Conservation (phyloP, 2,797 vertebrate species). For the Ciconia nigra region DNA sequence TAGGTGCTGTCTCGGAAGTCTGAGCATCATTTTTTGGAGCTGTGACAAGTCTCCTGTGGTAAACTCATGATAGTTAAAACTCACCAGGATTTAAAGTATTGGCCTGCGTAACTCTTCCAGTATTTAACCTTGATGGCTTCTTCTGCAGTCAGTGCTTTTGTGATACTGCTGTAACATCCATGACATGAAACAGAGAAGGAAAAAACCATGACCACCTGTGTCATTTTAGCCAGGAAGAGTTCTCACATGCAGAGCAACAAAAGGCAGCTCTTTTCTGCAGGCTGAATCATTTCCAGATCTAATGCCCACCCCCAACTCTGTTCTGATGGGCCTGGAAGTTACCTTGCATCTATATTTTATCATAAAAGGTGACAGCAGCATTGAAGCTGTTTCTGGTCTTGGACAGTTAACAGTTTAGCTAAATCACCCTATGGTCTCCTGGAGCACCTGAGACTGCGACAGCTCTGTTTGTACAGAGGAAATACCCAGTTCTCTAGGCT, state of each 20-base stretch:
- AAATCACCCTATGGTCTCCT: background rate
- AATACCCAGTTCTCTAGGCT: background rate
- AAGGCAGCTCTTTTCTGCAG: background rate
- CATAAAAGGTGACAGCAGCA: background rate
- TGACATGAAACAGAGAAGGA: background rate
- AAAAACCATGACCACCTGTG: rapidly evolving
- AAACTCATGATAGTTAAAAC: background rate
- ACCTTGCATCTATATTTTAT: background rate
- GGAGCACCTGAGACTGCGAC: background rate
- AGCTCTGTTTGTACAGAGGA: background rate
- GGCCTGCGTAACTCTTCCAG: background rate
- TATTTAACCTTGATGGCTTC: background rate
- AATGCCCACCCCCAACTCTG: background rate
- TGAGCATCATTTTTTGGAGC: background rate
- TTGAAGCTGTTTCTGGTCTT: background rate
- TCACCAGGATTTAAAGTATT: background rate
- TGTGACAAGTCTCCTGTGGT: background rate
- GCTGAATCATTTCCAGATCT: background rate
- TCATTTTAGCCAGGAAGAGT: background rate
- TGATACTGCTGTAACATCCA: background rate
- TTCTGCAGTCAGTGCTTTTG: background rate
- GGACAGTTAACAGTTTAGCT: background rate
- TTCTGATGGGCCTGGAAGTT: background rate
- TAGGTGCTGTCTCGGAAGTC: background rate
- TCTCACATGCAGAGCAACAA: background rate